Evolutionary conservation across 2,797 vertebrate genomes (phyloP), one percentile per base, ranked within the genome.

Genomic region (Epinephelus coioides): DNA sequence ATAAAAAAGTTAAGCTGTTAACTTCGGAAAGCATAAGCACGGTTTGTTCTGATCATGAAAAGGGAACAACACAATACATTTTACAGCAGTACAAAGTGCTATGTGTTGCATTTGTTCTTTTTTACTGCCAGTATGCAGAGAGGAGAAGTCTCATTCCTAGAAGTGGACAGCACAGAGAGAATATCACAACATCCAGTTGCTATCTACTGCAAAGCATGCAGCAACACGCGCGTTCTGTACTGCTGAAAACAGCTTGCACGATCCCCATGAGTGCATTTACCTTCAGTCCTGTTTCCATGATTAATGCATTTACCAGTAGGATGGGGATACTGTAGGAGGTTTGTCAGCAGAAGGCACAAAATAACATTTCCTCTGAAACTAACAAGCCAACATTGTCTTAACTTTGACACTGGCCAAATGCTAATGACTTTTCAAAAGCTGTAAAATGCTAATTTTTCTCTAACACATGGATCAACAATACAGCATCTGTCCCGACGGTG

Each of bases 201-300:
- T 66, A 51, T 73, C 17, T 61, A 66, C 40, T 23, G 54, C 50
- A 73, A 75, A 61, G 51, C 56, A 77, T 53, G 60, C 57, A 60
- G 61, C 25, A 57, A 38, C 73, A 78, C 75, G 83, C 21, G 47
- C 43, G 27, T 78, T 78, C 25, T 57, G 21, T 50, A 44, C 21
- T 25, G 61, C 67, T 75, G 54, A 81, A 73, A 84, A 43, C 43
- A 73, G 47, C 38, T 70, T 57, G 44, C 64, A 79, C 18, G 14
- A 79, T 62, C 63, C 51, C 54, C 18, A 40, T 18, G 50, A 56
- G 62, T 47, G 38, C 27, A 69, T 23, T 74, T 68, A 46, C 62
- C 50, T 57, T 70, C 44, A 55, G 50, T 40, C 43, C 49, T n/a
- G 27, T 81, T 86, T 76, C 38, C 38, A 70, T 72, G 67, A 81